Base-by-base conservation (phyloP, 2,113 vertebrate genomes). In the Austrofundulus limnaeus region DNA sequence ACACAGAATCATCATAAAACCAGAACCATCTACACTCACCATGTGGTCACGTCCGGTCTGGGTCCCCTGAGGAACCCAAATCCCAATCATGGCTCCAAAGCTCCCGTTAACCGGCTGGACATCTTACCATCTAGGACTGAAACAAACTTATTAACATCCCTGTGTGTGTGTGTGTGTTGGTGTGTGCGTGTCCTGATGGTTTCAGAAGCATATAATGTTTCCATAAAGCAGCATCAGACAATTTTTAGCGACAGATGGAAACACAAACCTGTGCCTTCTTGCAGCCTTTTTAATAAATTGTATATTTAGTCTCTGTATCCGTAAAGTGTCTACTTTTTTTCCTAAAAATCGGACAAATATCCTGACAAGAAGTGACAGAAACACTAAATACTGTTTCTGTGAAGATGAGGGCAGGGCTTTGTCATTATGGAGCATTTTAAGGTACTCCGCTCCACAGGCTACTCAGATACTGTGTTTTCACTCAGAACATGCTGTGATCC, bases 331-430 rank as follows among this genome's bases (percentile, higher is more conserved):
- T 47, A 14, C 13, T 76, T 64, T 54, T 15, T 76, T 64, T 54
- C 20, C 5, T 57, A 14, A 49, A 51, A 58, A 15, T 20, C 24
- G 31, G 15, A 64, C 39, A 53, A 43, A 68, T 68, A 48, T 61
- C 56, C 55, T 46, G 67, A 61, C 70, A 81, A 61, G 67, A 81
- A 61, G 84, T 75, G 61, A 54, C 62, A 84, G 42, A 83, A 77
- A 83, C 58, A 70, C 66, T 66, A 79, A 84, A 78, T 64, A 72
- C 68, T 77, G 83, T 80, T 67, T 65, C 60, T 66, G 66, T 80
- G 72, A 72, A 45, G 73, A 82, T 67, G 87, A 89, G 80, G 90
- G 87, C 81, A 85, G 87, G 90, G 88, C 81, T 88, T 87, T 85
- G 74, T 81, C 82, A 76, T 74, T 81, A 81, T 74, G 63, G 51